phyloP scores from a whole-genome alignment of 2,113 vertebrate genomes.

The Parotia lawesii region DNA sequence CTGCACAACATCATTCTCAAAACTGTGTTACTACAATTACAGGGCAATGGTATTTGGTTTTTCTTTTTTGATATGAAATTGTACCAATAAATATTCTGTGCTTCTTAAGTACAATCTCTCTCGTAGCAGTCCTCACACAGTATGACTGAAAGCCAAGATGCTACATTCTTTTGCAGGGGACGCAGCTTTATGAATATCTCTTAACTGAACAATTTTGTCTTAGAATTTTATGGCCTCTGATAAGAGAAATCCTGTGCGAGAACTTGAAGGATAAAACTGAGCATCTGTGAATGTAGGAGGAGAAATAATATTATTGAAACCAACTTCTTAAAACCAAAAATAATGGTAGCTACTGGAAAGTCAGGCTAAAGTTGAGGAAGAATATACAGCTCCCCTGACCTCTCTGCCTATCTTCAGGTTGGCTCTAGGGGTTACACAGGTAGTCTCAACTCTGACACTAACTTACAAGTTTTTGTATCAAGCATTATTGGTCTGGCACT shows the following conservation, averaged over 20 bases:
- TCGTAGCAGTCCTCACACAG: not conserved
- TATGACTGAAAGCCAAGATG: not conserved
- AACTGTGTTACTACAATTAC: not conserved
- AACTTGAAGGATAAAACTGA: not conserved
- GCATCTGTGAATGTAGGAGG: not conserved
- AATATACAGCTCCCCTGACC: not conserved
- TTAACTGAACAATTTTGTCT: not conserved
- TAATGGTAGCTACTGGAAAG: not conserved
- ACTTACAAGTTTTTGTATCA: not conserved
- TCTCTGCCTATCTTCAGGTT: not conserved
- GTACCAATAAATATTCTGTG: not conserved
- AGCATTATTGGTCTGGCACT: not conserved
- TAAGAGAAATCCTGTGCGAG: not conserved
- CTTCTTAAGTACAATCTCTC: not conserved
- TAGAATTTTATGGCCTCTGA: not conserved
- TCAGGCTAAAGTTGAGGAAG: not conserved
- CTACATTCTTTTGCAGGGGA: not conserved
- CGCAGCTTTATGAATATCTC: not conserved
- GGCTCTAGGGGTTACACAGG: not conserved
- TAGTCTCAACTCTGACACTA: not conserved
- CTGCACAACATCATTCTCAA: not conserved
- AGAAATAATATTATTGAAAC: not conserved
- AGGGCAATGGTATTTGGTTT: not conserved
- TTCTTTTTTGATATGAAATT: not conserved
- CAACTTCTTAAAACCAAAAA: not conserved